A percentile compares a stretch with the other conserved stretches of the same genome.
Conservation (phyloP, 2,797 vertebrate genomes). For the Kryptopterus vitreolus region DNA sequence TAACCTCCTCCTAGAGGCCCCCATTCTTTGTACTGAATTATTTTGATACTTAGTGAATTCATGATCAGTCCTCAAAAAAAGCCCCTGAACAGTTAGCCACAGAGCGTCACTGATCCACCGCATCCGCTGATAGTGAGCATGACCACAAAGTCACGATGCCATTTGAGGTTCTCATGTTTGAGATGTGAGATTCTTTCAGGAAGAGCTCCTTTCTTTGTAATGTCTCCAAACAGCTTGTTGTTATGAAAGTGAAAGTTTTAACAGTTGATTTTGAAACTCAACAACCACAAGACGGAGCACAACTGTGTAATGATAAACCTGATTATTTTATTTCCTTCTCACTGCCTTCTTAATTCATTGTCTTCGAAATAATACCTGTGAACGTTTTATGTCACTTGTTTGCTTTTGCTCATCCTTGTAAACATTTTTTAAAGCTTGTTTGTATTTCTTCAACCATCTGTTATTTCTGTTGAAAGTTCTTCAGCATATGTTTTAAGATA, state of each 20-base stretch:
- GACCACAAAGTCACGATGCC: not conserved
- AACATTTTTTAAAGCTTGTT: not conserved
- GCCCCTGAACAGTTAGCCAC: not conserved
- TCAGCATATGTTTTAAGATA: not conserved
- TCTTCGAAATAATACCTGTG: not conserved
- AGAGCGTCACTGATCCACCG: not conserved
- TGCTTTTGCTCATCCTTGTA: not conserved
- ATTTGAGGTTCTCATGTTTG: not conserved
- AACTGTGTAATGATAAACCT: not conserved
- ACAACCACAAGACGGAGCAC: not conserved
- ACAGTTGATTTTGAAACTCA: not conserved
- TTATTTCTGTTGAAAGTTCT: not conserved
- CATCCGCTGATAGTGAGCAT: not conserved
- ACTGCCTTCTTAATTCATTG: too few relatives aligned
- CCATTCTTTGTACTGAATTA: not conserved
- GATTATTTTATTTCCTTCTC: not conserved
- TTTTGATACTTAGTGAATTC: not conserved
- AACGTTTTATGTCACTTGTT: not conserved
- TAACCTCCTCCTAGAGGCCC: constrained; percentile 1
- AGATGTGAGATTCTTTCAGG: not conserved
- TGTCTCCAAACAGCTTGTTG: not conserved
- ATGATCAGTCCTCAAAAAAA: not conserved
- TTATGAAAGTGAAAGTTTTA: constrained; percentile 1
- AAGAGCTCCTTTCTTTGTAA: not conserved
- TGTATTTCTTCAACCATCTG: not conserved